A percentile compares a stretch with the other conserved stretches of the same genome.
Evolutionary conservation across 1,140 invertebrate genomes (phyloP).

Genomic region (Drosophila lacertosa): DNA sequence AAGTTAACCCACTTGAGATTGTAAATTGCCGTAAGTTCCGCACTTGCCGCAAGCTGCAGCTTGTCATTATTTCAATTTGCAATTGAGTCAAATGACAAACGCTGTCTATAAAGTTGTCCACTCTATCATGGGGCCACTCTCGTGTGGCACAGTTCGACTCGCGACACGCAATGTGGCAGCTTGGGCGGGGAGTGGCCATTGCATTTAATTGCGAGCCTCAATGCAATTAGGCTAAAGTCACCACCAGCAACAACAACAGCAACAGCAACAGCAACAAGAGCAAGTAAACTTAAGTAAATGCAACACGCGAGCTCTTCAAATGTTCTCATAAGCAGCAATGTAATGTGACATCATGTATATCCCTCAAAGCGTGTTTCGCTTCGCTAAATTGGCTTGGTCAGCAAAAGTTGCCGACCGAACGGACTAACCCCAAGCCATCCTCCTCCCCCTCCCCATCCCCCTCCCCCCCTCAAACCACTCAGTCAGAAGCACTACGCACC

Average conservation of each 20-base stretch:
- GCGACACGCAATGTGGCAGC: conserved; percentile 31
- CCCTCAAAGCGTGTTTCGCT: not conserved
- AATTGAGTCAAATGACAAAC: conserved; percentile 57
- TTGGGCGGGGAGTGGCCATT: conserved; percentile 39
- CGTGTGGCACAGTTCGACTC: conserved; percentile 30
- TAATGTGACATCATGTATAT: conserved; percentile 45
- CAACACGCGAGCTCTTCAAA: conserved; percentile 45
- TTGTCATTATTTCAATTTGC: conserved; percentile 54
- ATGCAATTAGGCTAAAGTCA: conserved; percentile 71
- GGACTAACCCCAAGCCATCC: not conserved
- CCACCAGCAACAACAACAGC: conserved; percentile 9
- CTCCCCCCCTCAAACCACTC: not conserved
- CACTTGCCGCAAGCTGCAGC: conserved; percentile 12
- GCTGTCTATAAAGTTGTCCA: conserved; percentile 51
- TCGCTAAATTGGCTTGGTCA: conserved; percentile 35
- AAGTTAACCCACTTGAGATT: conserved; percentile 9
- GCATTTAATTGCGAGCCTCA: conserved; percentile 67
- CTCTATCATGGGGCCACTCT: conserved; percentile 51
- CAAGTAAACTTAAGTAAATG: conserved; percentile 34
- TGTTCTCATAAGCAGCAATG: conserved; percentile 40
- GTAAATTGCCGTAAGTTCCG: conserved; percentile 22
- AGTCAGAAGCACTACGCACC: conserved; percentile 10
- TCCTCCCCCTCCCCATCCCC: not conserved
- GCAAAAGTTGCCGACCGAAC: conserved; percentile 8
- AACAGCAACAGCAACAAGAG: conserved; percentile 31